phyloP scores from a whole-genome alignment of 37 sponge, comb jelly and placozoan species.

The Oscarella lobularis region DNA sequence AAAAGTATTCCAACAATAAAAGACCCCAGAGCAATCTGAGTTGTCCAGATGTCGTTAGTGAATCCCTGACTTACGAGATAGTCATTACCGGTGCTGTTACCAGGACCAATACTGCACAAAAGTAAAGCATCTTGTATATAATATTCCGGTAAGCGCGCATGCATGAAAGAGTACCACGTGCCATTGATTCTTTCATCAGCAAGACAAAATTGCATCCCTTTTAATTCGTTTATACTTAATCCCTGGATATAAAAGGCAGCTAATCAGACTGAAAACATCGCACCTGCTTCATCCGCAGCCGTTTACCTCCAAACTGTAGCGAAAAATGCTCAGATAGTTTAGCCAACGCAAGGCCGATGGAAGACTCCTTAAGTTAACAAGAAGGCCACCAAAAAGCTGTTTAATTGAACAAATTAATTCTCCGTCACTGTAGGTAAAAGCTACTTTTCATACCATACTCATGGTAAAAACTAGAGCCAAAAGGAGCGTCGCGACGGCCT shows the following conservation, averaged over 20 bases:
- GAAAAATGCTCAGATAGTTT: background rate
- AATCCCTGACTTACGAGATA: background rate
- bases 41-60: background rate
- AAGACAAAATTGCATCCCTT: background rate
- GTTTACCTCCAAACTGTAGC: background rate
- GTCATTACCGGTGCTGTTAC: too few species aligned
- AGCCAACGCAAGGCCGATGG: background rate
- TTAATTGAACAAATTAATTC: background rate
- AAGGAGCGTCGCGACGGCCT: background rate
- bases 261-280: background rate
- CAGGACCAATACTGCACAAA: too few species aligned
- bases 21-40: background rate
- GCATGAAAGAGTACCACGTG: too few species aligned
- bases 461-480: background rate
- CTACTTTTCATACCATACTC: background rate
- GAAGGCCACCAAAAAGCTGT: background rate
- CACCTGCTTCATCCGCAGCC: background rate
- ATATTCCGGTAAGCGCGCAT: too few species aligned
- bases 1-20: background rate
- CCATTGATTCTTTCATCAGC: background rate
- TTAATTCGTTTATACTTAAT: background rate
- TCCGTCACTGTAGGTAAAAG: background rate
- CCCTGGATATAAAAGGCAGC: background rate
- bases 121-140: too few species aligned
- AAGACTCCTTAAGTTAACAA: background rate